A percentile compares a stretch with the other conserved stretches of the same genome.
Evolutionary conservation across 2,888 invertebrate species (phyloP).

Genomic region (Spialia ferax): DNA sequence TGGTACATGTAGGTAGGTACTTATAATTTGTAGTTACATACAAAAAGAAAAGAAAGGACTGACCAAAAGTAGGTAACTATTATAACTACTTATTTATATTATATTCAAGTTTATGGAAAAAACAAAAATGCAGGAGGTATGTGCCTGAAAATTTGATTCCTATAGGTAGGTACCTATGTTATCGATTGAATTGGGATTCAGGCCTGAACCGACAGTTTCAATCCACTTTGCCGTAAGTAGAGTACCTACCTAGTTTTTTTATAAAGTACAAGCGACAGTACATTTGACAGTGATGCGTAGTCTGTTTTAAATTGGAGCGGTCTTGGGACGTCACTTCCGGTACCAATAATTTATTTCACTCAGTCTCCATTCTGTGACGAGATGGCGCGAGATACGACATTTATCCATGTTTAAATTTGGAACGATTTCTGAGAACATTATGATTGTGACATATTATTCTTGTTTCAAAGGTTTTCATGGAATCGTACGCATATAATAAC

Average conservation of each 20-base stretch:
- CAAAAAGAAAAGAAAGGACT: no score
- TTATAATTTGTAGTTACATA: no score
- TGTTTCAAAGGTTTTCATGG: constrained; percentile 40
- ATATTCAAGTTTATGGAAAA: no score
- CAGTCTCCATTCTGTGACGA: constrained; percentile 78
- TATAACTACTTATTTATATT: no score
- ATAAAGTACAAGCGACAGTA: constrained; percentile 42
- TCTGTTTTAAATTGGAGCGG: constrained; percentile 80
- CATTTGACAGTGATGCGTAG: constrained; percentile 56
- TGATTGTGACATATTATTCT: constrained; percentile 66
- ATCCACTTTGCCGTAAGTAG: not conserved
- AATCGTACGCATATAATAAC: constrained; percentile 10
- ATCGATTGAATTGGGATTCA: not conserved
- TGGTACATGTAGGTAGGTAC: no score
- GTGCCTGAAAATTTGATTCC: no score
- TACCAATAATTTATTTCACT: constrained; percentile 83
- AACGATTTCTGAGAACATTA: constrained; percentile 75
- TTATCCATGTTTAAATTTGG: constrained; percentile 78
- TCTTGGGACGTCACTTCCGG: constrained; percentile 82
- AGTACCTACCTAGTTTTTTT: constrained; percentile 9
- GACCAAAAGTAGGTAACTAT: no score
- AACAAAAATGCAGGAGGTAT: no score
- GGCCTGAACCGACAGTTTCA: not conserved
- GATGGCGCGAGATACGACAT: constrained; percentile 75
- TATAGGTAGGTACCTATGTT: no score